Evolutionary conservation across 2,113 vertebrate genomes (phyloP), one percentile per base, ranked within the genome.

Genomic region (Psittacus erithacus): DNA sequence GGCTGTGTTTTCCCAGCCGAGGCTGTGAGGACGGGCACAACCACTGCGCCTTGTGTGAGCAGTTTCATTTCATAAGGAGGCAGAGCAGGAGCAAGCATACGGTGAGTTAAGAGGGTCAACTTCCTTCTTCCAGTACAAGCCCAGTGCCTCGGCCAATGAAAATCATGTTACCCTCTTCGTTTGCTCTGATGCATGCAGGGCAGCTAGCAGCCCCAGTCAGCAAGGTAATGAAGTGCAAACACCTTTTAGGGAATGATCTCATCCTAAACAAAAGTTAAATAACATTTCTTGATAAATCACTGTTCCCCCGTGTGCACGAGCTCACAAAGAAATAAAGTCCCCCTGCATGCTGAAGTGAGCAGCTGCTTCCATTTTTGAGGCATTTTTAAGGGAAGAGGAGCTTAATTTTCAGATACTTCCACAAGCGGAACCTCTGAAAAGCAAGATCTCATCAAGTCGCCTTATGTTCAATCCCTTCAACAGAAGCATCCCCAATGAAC

Each of bases 161-260:
- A 63, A 78, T 20, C 38, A 11, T 0, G 23, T 52, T 35, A 33
- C 15, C 46, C 19, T 78, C 55, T 20, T 55, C 44, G 35, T 53
- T 47, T 73, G 25, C 76, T 59, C 80, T 59, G 28, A n/a, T 74
- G 77, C 50, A 41, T 16, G n/a, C 49, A 77, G 68, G 44, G 22
- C 35, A 11, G 68, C 67, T 17, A 39, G 67, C 85, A 92, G 70
- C 52, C 43, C 70, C 88, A 52, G 75, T 50, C 90, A 92, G 73
- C 77, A 5, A 63, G 41, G 64, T 84, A 92, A 86, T 53, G 73
- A 95, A 92, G 82, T 17, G 20, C 44, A 1, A 95, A 78, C 92
- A 92, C 91, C 91, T 95, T 90, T 43, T 46, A 90, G 82, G 80
- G 82, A 86, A 92, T 94, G 86, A 95, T 78, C 80, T 97, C 91